Evolutionary conservation across 2,797 vertebrate genomes (phyloP).

Genomic region (Garrulus glandarius): DNA sequence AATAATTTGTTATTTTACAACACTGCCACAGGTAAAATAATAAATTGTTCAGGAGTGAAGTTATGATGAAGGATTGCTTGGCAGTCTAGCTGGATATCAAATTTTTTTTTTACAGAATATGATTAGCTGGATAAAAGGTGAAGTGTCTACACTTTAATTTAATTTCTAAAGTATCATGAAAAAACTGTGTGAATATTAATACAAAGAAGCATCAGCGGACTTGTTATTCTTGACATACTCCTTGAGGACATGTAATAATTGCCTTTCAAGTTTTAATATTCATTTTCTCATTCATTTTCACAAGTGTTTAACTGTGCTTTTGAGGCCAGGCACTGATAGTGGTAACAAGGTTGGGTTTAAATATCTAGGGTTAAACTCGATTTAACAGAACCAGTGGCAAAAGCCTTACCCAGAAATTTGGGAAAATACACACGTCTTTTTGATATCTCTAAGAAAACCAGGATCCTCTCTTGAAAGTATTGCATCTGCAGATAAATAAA

Average conservation of each 20-base stretch:
- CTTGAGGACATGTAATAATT: slow-evolving; percentile 9
- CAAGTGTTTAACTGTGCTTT: neutral
- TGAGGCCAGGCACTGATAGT: neutral
- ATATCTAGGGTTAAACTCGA: neutral
- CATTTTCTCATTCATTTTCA: neutral
- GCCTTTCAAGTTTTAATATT: neutral
- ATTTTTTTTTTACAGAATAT: neutral
- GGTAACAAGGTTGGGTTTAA: neutral
- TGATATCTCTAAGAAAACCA: neutral
- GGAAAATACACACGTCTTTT: neutral
- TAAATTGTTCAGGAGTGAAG: neutral
- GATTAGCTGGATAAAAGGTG: neutral
- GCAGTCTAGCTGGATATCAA: neutral
- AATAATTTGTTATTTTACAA: neutral
- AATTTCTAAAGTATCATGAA: neutral
- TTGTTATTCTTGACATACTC: neutral
- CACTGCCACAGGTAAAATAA: neutral
- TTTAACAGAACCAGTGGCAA: neutral
- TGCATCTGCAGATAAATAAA: neutral
- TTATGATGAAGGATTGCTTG: neutral
- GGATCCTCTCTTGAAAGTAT: neutral
- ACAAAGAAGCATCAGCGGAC: neutral
- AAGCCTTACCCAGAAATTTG: neutral
- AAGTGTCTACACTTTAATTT: neutral
- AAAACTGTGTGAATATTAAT: neutral